Base-by-base conservation (phyloP, 2,797 vertebrate species). In the Coreius guichenoti region DNA sequence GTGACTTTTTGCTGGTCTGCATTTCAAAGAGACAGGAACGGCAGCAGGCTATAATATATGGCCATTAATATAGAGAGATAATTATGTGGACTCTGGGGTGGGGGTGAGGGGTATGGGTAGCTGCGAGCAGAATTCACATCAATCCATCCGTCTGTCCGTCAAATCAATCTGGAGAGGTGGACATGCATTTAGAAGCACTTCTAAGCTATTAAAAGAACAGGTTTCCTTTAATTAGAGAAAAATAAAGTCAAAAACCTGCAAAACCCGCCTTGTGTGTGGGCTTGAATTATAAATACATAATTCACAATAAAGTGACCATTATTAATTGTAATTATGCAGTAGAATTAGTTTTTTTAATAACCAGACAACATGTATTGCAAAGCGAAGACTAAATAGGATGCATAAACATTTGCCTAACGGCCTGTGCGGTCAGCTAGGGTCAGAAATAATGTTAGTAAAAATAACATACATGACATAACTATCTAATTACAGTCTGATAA, bases 31-130 rank as follows among this genome's bases (percentile, higher is more conserved):
- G 19, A 86, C 78, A 63, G 49, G 88, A 91, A 90, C 84, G 51
- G 76, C 75, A 47, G 87, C 70, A 45, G 86, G 90, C 84, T 78
- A 87, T 91, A 91, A 65, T 36, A 88, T 89, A 88, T 81, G 87
- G 89, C 78, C 91, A 91, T 93, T 92, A 90, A 88, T 88, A 49
- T 58, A 43, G 65, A 31, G 86, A 81, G 89, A 92, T 91, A 90
- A 89, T 90, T 77, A 90, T 88, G 89, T 82, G 26, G 63, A 49
- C 26, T 67, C 9, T 23, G 13, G 36, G 9, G 11, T 29, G 21
- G 21, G 4, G 19, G 49, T 39, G 36, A 2, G 12, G 1, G 45
- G 21, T 33, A 56, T 29, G n/a, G 39, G 39, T 6, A 21, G 74
- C 33, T 36, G 31, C 2, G 7, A 77, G 21, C 54, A 78, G 75